These are phyloP conservation scores for Apostichopus leukothele DNA, from an alignment of 53 echinoderm and acorn worm species.

Conservation along the genomic window DNA sequence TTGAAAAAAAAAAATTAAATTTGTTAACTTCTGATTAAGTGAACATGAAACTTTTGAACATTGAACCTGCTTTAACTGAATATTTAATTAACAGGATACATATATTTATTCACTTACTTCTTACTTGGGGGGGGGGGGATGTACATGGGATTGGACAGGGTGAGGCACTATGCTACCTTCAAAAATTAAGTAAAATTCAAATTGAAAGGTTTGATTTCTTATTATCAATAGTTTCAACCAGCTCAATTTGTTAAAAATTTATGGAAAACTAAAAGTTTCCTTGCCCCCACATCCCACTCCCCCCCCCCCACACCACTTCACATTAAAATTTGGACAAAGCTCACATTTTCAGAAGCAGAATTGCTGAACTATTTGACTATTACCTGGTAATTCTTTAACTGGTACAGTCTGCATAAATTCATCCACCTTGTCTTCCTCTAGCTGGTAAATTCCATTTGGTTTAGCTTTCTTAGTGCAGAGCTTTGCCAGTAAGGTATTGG, in stretches of 20 bases:
- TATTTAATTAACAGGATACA: not conserved
- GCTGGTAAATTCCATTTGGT: constrained; percentile 81
- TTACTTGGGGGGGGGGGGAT: too few species aligned
- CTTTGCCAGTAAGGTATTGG: constrained; percentile 79
- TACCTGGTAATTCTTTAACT: constrained; percentile 88
- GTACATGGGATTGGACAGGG: too few species aligned
- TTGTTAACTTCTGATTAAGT: not conserved
- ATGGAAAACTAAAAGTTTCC: not conserved
- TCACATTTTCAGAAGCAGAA: not conserved
- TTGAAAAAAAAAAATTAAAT: not conserved
- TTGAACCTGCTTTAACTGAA: not conserved
- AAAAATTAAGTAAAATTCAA: too few species aligned
- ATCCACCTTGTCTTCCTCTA: constrained; percentile 57
- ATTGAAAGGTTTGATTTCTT: too few species aligned
- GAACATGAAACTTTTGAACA: not conserved
- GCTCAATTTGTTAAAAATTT: not conserved
- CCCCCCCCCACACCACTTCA: not conserved
- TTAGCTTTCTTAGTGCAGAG: constrained; percentile 85
- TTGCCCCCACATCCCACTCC: not conserved
- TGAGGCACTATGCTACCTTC: too few species aligned
- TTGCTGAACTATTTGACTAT: not conserved
- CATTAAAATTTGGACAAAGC: not conserved
- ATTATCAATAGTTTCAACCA: too few species aligned
- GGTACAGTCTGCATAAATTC: constrained; percentile 81
- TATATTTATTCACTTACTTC: not conserved